phyloP scores from a whole-genome alignment of 2,797 vertebrate species.

The Pipistrellus kuhlii region DNA sequence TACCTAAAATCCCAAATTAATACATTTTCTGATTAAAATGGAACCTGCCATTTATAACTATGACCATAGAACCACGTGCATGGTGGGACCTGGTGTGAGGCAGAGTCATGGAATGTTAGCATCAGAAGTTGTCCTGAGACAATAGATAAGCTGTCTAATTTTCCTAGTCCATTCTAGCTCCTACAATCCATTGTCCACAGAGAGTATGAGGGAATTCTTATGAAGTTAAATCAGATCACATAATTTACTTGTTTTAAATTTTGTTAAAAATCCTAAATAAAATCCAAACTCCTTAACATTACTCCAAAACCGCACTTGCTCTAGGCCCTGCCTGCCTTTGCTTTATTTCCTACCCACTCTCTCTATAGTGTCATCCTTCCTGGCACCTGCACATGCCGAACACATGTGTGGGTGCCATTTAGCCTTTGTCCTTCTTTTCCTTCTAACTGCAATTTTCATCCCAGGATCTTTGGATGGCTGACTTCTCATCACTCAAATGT shows the following conservation, averaged over 20 bases:
- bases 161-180: not conserved
- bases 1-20: not conserved
- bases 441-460: not conserved
- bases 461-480: not conserved
- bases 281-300: not conserved
- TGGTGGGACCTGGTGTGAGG: not conserved
- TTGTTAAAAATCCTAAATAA: conserved; percentile 29
- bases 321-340: not conserved
- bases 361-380: not conserved
- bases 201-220: not conserved
- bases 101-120: not conserved
- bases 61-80: not conserved
- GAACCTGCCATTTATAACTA: not conserved
- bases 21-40: conserved; percentile 30
- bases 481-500: not conserved
- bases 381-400: not conserved
- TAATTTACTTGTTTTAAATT: not conserved
- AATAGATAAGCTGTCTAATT: not conserved
- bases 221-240: not conserved
- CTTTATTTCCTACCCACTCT: not conserved
- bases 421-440: not conserved
- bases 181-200: not conserved
- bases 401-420: not conserved
- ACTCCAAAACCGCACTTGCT: not conserved
- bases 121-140: not conserved